phyloP scores from a whole-genome alignment of 2,888 invertebrate species.

The Ptychoptera albimana region DNA sequence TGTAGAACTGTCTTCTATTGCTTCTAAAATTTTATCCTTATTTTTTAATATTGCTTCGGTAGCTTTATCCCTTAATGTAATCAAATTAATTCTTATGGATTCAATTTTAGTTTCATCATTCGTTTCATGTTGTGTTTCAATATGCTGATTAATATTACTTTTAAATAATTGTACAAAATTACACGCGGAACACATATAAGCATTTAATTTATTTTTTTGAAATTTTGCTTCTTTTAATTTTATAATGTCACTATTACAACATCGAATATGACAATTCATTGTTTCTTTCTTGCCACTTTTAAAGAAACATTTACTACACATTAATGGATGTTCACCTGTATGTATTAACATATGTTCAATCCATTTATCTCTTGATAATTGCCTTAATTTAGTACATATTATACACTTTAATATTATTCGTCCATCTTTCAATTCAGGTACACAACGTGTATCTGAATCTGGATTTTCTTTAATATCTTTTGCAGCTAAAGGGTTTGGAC shows the following conservation, averaged over 20 bases:
- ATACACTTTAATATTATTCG: conserved; percentile 16
- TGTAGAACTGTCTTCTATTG: too few species aligned
- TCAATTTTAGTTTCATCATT: background rate
- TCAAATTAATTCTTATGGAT: too few species aligned
- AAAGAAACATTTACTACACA: conserved; percentile 42
- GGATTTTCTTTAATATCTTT: conserved; percentile 5
- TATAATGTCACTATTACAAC: conserved; percentile 5
- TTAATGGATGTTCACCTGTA: conserved; percentile 59
- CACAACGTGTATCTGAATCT: background rate
- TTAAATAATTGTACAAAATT: conserved; percentile 53
- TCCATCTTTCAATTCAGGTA: background rate
- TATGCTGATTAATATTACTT: conserved; percentile 44
- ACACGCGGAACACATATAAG: conserved; percentile 54
- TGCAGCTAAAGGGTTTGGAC: conserved; percentile 30
- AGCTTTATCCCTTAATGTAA: conserved; percentile 2
- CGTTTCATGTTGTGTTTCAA: conserved; percentile 22
- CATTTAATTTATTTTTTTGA: conserved; percentile 15
- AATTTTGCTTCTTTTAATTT: background rate
- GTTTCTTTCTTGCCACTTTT: conserved; percentile 7
- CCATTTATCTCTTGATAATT: conserved; percentile 15
- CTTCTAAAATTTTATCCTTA: conserved; percentile 10
- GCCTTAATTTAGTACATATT: conserved; percentile 19
- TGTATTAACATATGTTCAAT: conserved; percentile 57
- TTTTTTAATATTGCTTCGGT: conserved; percentile 12
- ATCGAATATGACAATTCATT: conserved; percentile 10